Base-by-base conservation (phyloP, 1,140 invertebrate genomes). In the Papilio glaucus region DNA sequence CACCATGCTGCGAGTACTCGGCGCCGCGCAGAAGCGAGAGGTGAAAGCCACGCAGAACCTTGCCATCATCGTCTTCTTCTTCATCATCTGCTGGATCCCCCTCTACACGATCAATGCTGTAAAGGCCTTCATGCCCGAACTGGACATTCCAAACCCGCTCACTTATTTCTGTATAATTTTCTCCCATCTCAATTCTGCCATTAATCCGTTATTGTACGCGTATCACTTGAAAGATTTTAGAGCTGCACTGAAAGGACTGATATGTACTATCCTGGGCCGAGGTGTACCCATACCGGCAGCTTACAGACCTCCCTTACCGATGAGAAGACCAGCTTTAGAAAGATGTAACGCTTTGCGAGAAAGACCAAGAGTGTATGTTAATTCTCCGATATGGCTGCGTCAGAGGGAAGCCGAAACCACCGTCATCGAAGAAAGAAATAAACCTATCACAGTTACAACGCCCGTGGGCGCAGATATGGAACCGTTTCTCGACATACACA, bases 61-160 rank as follows among this genome's bases (percentile, higher is more conserved):
- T 0, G 97, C 97, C 49, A 96, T 98, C 73, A 98, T 98, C 65
- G 97, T 98, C 0, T 91, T 97, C 39, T 98, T 98, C 92, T 98
- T 98, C 93, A 97, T 98, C 90, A 94, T 98, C 60, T 98, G 97
- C 85, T 98, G 98, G 97, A 97, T 98, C 63, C 97, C 97, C 0
- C 93, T 98, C 3, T 98, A 98, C 91, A 98, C 97, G 26, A 97
- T 98, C 75, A 98, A 98, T 88, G 98, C 97, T 79, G 94, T 98
- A 15, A 95, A 97, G 85, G 97, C 97, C 0, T 98, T 98, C 85
- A 96, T 96, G 80, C 94, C 94, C 0, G 82, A 94, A 1, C 96
- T 96, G 80, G 86, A 95, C 63, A 95, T 97, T 29, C 95, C 95
- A 75, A 93, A 94, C 0, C 92, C 95, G 8, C 83, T 97, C n/a